These are phyloP conservation scores for Centropyge bicolor DNA, from an alignment of 2,797 vertebrate species.

Conservation along the genomic window DNA sequence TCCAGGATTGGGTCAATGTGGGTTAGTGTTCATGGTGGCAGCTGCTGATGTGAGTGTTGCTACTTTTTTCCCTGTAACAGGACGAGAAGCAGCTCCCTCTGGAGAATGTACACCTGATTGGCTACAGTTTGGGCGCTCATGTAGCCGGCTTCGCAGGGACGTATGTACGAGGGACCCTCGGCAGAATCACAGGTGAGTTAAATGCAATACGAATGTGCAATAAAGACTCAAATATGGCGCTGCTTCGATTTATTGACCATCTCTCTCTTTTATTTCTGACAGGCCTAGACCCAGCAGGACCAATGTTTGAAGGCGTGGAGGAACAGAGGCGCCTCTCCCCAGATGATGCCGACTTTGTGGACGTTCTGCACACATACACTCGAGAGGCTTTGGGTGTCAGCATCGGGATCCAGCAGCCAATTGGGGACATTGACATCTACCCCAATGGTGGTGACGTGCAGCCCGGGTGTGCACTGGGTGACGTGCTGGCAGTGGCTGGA, in stretches of 20 bases:
- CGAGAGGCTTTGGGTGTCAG: slow-evolving; percentile 93
- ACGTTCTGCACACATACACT: slow-evolving; percentile 96
- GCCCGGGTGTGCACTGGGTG: slow-evolving; percentile 91
- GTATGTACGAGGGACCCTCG: slow-evolving; percentile 88
- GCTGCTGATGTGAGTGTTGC: slow-evolving; percentile 51
- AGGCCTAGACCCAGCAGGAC: slow-evolving; percentile 97
- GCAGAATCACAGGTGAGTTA: slow-evolving; percentile 93
- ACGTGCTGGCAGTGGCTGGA: slow-evolving; percentile 89
- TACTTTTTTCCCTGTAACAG: slow-evolving; percentile 73
- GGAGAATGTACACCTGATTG: slow-evolving; percentile 92
- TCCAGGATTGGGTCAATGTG: slow-evolving; percentile 37
- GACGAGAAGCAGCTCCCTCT: slow-evolving; percentile 87
- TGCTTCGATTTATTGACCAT: neutral
- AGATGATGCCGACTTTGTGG: slow-evolving; percentile 95
- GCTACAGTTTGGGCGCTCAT: slow-evolving; percentile 97
- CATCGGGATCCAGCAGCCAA: slow-evolving; percentile 96
- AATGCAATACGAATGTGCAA: neutral
- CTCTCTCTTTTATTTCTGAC: neutral
- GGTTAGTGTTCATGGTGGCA: slow-evolving; percentile 27
- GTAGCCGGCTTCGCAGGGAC: slow-evolving; percentile 94
- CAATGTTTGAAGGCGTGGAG: slow-evolving; percentile 93
- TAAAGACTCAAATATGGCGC: fast-evolving
- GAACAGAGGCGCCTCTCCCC: slow-evolving; percentile 92
- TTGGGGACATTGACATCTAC: slow-evolving; percentile 96
- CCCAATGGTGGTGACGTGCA: slow-evolving; percentile 96